A percentile compares a stretch with the other conserved stretches of the same genome.
Conservation (phyloP, 2,113 vertebrate genomes). For the Dromiciops gliroides region DNA sequence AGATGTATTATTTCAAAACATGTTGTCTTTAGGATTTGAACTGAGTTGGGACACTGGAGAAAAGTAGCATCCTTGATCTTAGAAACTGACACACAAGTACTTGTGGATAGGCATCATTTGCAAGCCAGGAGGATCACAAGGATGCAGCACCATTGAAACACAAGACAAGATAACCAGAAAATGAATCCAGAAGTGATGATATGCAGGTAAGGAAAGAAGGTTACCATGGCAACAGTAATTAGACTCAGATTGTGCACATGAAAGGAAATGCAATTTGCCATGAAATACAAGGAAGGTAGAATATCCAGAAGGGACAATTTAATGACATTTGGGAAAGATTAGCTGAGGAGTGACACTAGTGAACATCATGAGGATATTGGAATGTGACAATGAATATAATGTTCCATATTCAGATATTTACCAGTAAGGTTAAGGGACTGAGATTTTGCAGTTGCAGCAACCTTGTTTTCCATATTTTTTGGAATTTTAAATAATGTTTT, state of each 20-base stretch:
- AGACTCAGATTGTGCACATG: neutral
- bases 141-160: neutral
- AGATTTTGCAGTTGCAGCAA: neutral
- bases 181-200: neutral
- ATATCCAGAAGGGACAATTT: slow-evolving; percentile 29
- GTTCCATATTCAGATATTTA: neutral
- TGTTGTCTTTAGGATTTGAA: neutral
- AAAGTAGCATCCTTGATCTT: neutral
- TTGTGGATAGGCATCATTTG: neutral
- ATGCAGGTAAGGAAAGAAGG: neutral
- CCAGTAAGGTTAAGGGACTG: neutral
- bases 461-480: too few relatives aligned
- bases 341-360: neutral
- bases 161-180: neutral
- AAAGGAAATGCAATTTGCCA: neutral
- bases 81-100: neutral
- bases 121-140: neutral
- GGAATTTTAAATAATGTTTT: too few relatives aligned
- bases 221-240: neutral
- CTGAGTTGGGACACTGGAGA: neutral
- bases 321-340: neutral
- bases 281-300: neutral
- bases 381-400: neutral
- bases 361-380: neutral
- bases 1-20: neutral